Percentiles rank a stretch among this genome's conserved stretches.
Evolutionary conservation across 2,113 vertebrate genomes (phyloP).

Genomic region (Verasper variegatus): DNA sequence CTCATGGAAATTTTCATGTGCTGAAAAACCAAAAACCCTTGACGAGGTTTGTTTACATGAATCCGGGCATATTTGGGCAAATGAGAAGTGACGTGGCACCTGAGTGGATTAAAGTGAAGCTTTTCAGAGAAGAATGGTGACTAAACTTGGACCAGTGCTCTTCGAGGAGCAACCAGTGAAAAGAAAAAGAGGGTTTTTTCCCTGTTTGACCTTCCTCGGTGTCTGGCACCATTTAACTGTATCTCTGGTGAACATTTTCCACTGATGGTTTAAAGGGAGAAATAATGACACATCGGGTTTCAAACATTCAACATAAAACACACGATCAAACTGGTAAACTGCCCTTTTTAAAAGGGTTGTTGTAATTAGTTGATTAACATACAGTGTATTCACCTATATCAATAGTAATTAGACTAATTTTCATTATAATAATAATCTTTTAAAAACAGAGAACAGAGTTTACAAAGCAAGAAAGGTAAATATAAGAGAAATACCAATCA

Average conservation of each 20-base stretch:
- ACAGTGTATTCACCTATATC: too few species aligned
- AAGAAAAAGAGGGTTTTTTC: slow-evolving; percentile 26
- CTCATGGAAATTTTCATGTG: slow-evolving; percentile 75
- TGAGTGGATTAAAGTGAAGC: slow-evolving; percentile 57
- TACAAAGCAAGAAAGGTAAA: too few species aligned
- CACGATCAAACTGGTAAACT: slow-evolving; percentile 56
- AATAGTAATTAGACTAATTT: too few species aligned
- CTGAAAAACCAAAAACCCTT: slow-evolving; percentile 52
- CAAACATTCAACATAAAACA: slow-evolving; percentile 6
- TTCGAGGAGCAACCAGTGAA: neutral
- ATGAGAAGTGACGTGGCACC: slow-evolving; percentile 66
- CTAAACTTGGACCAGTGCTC: slow-evolving; percentile 37
- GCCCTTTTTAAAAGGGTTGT: slow-evolving; percentile 4
- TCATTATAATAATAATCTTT: too few species aligned
- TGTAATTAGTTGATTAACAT: too few species aligned
- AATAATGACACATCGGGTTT: slow-evolving; percentile 66
- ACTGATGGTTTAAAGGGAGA: slow-evolving; percentile 65
- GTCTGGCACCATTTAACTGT: slow-evolving; percentile 77
- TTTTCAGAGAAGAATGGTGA: slow-evolving; percentile 38
- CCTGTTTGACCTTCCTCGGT: slow-evolving; percentile 57
- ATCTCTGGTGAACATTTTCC: slow-evolving; percentile 74
- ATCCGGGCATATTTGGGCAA: slow-evolving; percentile 55
- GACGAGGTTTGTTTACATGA: slow-evolving; percentile 74
- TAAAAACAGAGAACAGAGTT: too few species aligned
- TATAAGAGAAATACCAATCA: too few species aligned